These are phyloP conservation scores for Polymixis lichenea DNA, from an alignment of 2,888 invertebrate genomes.

Conservation along the genomic window DNA sequence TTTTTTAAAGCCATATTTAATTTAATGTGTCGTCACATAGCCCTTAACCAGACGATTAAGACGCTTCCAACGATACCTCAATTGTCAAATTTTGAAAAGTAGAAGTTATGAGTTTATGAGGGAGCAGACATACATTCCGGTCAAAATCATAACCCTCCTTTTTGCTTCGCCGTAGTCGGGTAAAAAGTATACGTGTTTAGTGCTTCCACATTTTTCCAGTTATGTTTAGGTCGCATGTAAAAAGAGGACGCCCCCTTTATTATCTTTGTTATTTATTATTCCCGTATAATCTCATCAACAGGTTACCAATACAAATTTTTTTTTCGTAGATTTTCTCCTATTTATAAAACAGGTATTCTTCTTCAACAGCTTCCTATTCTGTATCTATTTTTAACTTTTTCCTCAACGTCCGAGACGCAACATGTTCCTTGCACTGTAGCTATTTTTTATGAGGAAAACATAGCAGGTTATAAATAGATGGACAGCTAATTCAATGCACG, in stretches of 20 bases:
- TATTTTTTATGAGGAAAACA: constrained; percentile 28
- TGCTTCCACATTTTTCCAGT: background rate
- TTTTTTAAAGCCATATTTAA: too few species aligned
- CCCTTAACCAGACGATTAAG: too few species aligned
- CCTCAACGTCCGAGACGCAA: constrained; percentile 12
- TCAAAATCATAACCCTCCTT: too few species aligned
- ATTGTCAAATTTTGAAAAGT: too few species aligned
- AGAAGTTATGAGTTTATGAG: too few species aligned
- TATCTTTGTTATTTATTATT: too few species aligned
- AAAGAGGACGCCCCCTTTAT: background rate
- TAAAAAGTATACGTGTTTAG: background rate
- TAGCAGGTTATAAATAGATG: constrained; percentile 18
- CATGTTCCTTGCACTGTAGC: constrained; percentile 2
- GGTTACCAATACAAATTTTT: too few species aligned
- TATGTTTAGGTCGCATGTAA: background rate
- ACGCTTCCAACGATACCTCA: too few species aligned
- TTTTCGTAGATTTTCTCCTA: background rate
- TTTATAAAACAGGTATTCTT: background rate
- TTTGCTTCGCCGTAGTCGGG: too few species aligned
- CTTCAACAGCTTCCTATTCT: background rate
- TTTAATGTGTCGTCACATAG: too few species aligned
- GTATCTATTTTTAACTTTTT: constrained; percentile 33
- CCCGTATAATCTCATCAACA: too few species aligned
- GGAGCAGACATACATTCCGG: too few species aligned
- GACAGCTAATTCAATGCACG: background rate